Base-by-base conservation (phyloP, 1,140 invertebrate genomes). In the Heliconius congener region DNA sequence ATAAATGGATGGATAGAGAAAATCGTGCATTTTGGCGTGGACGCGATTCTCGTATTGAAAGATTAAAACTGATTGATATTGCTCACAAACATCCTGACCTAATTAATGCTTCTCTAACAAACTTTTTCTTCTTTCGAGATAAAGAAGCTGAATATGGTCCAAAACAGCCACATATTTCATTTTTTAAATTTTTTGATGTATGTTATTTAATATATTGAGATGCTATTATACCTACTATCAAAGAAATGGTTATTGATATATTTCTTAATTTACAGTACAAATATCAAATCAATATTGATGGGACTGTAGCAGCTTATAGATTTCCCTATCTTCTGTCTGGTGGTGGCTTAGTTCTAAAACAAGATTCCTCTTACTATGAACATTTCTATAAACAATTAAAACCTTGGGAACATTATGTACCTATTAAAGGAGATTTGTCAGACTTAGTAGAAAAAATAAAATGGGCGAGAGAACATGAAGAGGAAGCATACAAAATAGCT, bases 181-280 rank as follows among this genome's bases (percentile, higher is more conserved):
- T 99, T 92, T 99, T 98, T 94, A 96, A 98, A 81, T 99, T 99
- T 95, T 99, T 99, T 95, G 96, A 99, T 96, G 98, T 99, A 95
- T 66, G n/a, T 66, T 66, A 66, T 30, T 16, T 13, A 30, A 66
- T 27, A 66, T 27, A 66, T 16, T 66, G 11, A 27, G 4, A 27
- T 72, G 34, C 34, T 16, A 3, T 50, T 52, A 52, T 30, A 19
- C 46, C 3, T 19, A 18, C 30, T 73, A 23, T 50, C 50, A 52
- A 52, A 52, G 18, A 46, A 42, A 50, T 30, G 30, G 11, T 55
- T 74, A 46, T 74, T 74, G 50, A 73, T 71, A 78, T 39, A 13
- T 70, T 42, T 79, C 71, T 70, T 96, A 96, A 84, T 19, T 87
- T 86, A 57, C 95, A 99, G 98, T 98, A 98, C 87, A 99, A 99